Base-by-base conservation (phyloP, 2,113 vertebrate genomes). In the Laticauda colubrina region DNA sequence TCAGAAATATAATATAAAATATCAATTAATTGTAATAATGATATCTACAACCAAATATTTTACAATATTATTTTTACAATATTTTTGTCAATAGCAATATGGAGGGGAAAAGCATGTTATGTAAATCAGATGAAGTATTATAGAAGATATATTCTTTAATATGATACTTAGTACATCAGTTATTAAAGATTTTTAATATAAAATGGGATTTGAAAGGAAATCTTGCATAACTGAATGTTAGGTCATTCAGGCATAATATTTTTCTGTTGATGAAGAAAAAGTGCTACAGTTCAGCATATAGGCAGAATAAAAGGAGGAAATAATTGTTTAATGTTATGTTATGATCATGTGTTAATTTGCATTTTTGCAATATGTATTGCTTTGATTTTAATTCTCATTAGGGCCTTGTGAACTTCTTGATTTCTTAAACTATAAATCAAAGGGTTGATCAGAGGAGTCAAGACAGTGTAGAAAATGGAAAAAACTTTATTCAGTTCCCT, bases 381-480 rank as follows among this genome's bases (percentile, higher is more conserved):
- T 61, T 61, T 61, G 59, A 26, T 61, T 61, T 61, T 26, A 69
- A 69, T 11, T 92, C 43, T 21, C 29, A n/a, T 39, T 24, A 92
- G 14, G 14, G 87, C 48, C 2, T 89, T 34, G 9, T 34, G 88
- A 9, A 92, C 85, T 51, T 92, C 91, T 57, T 92, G 87, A 6
- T 92, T 92, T 88, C 86, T 92, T 51, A 92, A 89, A 64, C 87
- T 81, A 5, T 92, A 92, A 45, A 92, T 92, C 9, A 92, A 18
- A 24, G 86, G 87, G n/a, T 92, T 92, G 26, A 54, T 87, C 20
- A 92, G 21, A 20, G 91, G 87, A 11, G 91, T 87, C 26, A 92
- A 26, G 3, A 81, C 29, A 20, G 61, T 81, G 3, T 89, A 92
- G 34, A 89, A 81, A 5, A 92, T 34, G 75, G 87, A 92, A 11